Percentiles rank a stretch among this genome's conserved stretches.
Evolutionary conservation across 2,797 vertebrate genomes (phyloP).

Genomic region (Falco columbarius): DNA sequence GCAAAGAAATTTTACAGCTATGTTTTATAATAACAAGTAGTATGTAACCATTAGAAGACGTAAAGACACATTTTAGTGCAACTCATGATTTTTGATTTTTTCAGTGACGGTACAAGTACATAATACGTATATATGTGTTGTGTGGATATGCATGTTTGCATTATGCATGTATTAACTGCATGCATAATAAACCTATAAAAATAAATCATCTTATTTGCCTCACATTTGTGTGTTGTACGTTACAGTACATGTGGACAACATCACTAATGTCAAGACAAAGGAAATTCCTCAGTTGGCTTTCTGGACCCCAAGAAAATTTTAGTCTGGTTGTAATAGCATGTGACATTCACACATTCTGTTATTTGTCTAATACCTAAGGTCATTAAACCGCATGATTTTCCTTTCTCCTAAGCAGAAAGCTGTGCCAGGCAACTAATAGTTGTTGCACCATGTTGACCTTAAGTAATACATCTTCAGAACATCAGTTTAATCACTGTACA

Average conservation of each 20-base stretch:
- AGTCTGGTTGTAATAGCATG: not conserved
- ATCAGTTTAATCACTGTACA: not conserved
- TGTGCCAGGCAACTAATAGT: conserved; percentile 16
- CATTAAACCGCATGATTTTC: conserved; percentile 15
- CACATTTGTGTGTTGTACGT: not conserved
- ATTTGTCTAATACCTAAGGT: conserved; percentile 25
- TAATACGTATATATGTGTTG: conserved; percentile 10
- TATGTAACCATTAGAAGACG: not conserved
- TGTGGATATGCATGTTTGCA: not conserved
- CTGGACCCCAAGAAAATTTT: conserved; percentile 7
- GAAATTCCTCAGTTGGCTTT: not conserved
- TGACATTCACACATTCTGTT: conserved; percentile 25
- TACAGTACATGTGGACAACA: not conserved
- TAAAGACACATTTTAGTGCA: conserved; percentile 10
- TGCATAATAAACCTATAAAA: conserved; percentile 33
- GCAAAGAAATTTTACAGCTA: conserved; percentile 12
- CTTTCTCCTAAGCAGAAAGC: not conserved
- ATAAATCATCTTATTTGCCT: conserved; percentile 23
- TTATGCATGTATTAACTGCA: conserved; percentile 48
- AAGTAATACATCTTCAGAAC: conserved; percentile 14
- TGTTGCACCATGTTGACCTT: conserved; percentile 27
- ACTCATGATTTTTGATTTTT: not conserved
- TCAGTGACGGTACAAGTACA: not conserved
- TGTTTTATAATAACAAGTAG: not conserved
- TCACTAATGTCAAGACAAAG: conserved; percentile 13